Evolutionary conservation across 2,113 vertebrate species (phyloP), one percentile per base, ranked within the genome.

Genomic region (Psilopsiagon aymara): DNA sequence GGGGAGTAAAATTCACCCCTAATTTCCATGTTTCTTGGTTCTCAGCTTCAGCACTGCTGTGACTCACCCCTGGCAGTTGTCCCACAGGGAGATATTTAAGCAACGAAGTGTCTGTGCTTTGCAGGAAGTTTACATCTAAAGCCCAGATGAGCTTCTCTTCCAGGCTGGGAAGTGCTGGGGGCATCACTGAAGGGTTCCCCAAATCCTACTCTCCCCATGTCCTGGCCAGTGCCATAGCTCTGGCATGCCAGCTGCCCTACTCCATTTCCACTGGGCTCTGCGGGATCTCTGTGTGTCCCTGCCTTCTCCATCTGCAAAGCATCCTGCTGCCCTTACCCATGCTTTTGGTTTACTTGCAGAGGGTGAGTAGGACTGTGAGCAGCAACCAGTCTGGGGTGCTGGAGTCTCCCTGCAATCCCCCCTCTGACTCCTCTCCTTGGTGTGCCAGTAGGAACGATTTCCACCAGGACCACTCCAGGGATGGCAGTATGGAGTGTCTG

Each of bases 201-300:
- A 44, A 9, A 59, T 39, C 27, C 37, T 1, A 0, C 62, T 52
- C 4, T 78, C 17, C 15, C 29, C 31, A 3, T 0, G 3, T 43
- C 18, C 49, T 59, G 31, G 28, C 2, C 0, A 1, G 17, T 60
- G 41, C 53, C 2, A 0, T 21, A 52, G 24, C 47, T 87, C 59
- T 2, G 2, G 52, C 0, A 0, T 78, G 46, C 49, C 1, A 2
- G 6, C 51, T 78, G 37, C 44, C 44, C 13, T 4, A 0, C 29
- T 83, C 15, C 39, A 3, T 80, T 41, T 73, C 39, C 6, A 6
- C 33, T 3, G 5, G 41, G 21, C 59, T 82, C 52, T 5, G 4
- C 0, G 1, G 44, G 18, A 37, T 53, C 82, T 59, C 52, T 27
- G 41, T 17, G 8, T 44, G 17, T 57, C 60, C 39, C n/a, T 68